A percentile compares a stretch with the other conserved stretches of the same genome.
Evolutionary conservation across 2,888 invertebrate genomes (phyloP).

Genomic region (Athalia circularis): DNA sequence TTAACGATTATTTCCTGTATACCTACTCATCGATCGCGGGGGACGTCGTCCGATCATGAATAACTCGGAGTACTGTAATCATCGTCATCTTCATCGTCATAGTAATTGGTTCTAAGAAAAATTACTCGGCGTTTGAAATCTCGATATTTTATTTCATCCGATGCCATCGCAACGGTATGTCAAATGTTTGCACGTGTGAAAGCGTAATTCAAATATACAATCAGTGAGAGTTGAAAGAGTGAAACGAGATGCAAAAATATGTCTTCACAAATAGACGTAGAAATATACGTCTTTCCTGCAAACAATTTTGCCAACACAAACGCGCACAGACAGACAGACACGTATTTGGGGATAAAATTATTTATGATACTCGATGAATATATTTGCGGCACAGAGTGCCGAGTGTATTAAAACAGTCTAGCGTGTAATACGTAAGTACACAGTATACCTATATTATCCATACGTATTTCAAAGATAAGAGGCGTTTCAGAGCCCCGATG

Average conservation of each 20-base stretch:
- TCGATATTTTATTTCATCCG: not conserved
- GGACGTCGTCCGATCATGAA: too few relatives aligned
- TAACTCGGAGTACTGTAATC: too few relatives aligned
- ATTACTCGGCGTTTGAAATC: not conserved
- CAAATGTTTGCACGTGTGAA: not conserved
- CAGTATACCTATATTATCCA: not conserved
- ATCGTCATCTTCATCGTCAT: not conserved
- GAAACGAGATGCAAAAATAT: too few relatives aligned
- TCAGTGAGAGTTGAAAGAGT: too few relatives aligned
- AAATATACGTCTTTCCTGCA: too few relatives aligned
- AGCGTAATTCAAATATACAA: too few relatives aligned
- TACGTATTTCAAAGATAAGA: constrained; percentile 23
- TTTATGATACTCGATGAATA: not conserved
- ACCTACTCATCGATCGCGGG: not conserved
- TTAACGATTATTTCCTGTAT: constrained; percentile 28
- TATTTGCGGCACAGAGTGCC: not conserved
- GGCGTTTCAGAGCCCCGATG: constrained; percentile 12
- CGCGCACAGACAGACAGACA: too few relatives aligned
- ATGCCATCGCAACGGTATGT: not conserved
- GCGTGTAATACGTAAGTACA: not conserved
- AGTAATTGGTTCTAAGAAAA: constrained; percentile 31
- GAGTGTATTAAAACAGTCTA: constrained; percentile 17
- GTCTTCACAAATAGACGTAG: too few relatives aligned
- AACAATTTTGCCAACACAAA: too few relatives aligned
- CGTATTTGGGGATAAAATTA: not conserved